Base-by-base conservation (phyloP, 2,888 invertebrate species). In the Anticlea derivata region DNA sequence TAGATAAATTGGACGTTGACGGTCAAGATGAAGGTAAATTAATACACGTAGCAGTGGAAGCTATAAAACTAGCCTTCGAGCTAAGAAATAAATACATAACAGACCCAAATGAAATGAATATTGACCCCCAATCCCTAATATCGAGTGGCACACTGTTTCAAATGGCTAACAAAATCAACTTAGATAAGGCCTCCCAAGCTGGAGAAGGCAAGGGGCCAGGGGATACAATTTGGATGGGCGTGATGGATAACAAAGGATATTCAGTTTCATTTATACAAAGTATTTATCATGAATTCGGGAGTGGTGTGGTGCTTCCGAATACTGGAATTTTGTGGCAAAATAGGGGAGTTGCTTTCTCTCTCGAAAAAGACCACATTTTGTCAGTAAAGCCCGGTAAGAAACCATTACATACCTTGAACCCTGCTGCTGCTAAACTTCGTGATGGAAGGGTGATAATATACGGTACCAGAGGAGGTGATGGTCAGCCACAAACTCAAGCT, bases 251-350 rank as follows among this genome's bases (percentile, higher is more conserved):
- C 34, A 83, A 78, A 66, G 89, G 89, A 0, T 89, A 80, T 65
- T 86, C 86, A 7, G 86, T 89, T 30, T 88, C 88, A 29, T 89
- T 83, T 57, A 89, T 89, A 58, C 89, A 89, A 63, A 89, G 89
- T 45, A 51, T 79, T 51, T 89, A 83, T 55, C 72, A 80, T 51
- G 43, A 53, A 7, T 89, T 78, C 56, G 89, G 89, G 0, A 88
- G 89, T 62, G 78, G 75, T 1, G 71, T 88, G 7, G 60, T 89
- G 26, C 68, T 89, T 35, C 89, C 89, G 0, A 71, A 70, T 48
- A 86, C 87, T 11, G 89, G 89, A 17, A 86, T 89, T 49, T 46
- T 86, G 17, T 88, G 86, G 84, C 87, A 89, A 1, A 87, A 89
- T 48, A 75, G 89, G 39, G 89, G 88, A 2, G 53, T 73, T 10